Percentiles rank a stretch among this genome's conserved stretches.
Conservation (phyloP, 1,140 invertebrate species). For the Drosophila quadrilineata region DNA sequence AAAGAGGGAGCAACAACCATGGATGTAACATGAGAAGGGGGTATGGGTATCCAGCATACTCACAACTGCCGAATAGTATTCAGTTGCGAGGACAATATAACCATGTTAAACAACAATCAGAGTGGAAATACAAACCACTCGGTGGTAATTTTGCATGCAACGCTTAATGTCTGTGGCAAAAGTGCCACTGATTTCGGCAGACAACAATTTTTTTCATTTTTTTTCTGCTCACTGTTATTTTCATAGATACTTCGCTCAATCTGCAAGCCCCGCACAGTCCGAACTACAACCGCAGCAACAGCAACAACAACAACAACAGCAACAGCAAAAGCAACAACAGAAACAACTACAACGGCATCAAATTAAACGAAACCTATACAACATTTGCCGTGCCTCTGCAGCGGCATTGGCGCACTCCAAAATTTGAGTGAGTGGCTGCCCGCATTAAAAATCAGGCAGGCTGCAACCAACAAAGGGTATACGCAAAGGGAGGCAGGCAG, state of each 20-base stretch:
- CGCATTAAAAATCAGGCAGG: slow-evolving; percentile 58
- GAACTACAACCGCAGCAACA: slow-evolving; percentile 42
- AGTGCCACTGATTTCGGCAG: slow-evolving; percentile 76
- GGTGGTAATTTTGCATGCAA: slow-evolving; percentile 79
- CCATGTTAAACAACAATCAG: slow-evolving; percentile 80
- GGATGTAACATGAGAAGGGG: slow-evolving; percentile 51
- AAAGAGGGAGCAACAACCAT: slow-evolving; percentile 13
- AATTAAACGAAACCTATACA: slow-evolving; percentile 79
- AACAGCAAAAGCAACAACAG: slow-evolving; percentile 25
- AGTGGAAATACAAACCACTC: slow-evolving; percentile 79
- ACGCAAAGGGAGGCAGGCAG: neutral
- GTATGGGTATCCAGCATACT: slow-evolving; percentile 44
- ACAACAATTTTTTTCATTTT: slow-evolving; percentile 50
- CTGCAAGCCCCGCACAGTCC: too few relatives aligned
- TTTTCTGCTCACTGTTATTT: neutral
- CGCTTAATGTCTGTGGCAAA: slow-evolving; percentile 76
- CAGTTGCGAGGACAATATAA: slow-evolving; percentile 77
- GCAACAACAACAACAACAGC: slow-evolving; percentile 5
- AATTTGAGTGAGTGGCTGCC: slow-evolving; percentile 74
- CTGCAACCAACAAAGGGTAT: slow-evolving; percentile 8
- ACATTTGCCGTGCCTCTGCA: slow-evolving; percentile 73
- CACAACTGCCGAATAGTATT: slow-evolving; percentile 51
- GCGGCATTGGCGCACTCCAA: slow-evolving; percentile 66
- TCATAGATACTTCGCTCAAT: too few relatives aligned
- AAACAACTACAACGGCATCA: slow-evolving; percentile 34